phyloP scores from a whole-genome alignment of 2,888 invertebrate genomes.

The Drosophila quinaria region DNA sequence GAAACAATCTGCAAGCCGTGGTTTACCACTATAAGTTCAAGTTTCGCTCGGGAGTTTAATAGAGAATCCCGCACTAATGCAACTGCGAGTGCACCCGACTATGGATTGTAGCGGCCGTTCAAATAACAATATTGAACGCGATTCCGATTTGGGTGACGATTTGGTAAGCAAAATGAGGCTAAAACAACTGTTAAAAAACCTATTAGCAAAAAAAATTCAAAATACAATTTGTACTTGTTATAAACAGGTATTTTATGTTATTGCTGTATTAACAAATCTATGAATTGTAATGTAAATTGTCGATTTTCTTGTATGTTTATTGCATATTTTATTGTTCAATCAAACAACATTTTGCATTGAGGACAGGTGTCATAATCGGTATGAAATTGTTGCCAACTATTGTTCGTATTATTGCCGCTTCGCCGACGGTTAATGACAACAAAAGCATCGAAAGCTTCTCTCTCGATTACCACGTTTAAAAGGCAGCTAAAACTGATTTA shows the following conservation, averaged over 20 bases:
- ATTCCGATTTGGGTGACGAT: conserved; percentile 78
- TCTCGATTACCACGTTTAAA: neutral
- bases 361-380: conserved; percentile 12
- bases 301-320: conserved; percentile 12
- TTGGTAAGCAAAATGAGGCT: conserved; percentile 62
- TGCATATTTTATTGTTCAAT: conserved; percentile 11
- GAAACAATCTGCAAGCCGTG: conserved; percentile 32
- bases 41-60: conserved; percentile 5
- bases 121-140: conserved; percentile 76
- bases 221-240: neutral
- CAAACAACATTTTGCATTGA: conserved; percentile 10
- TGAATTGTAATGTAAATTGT: neutral
- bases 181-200: neutral
- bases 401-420: conserved; percentile 7
- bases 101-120: conserved; percentile 80
- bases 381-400: conserved; percentile 20
- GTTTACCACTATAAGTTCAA: conserved; percentile 15
- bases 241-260: conserved; percentile 3
- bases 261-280: neutral
- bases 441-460: neutral
- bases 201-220: neutral
- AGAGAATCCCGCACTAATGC: conserved; percentile 57
- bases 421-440: conserved; percentile 40
- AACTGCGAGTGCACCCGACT: conserved; percentile 75
- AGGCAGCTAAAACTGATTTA: neutral